Conservation (phyloP, 2,888 invertebrate species). For the Muschampia plurimacula region DNA sequence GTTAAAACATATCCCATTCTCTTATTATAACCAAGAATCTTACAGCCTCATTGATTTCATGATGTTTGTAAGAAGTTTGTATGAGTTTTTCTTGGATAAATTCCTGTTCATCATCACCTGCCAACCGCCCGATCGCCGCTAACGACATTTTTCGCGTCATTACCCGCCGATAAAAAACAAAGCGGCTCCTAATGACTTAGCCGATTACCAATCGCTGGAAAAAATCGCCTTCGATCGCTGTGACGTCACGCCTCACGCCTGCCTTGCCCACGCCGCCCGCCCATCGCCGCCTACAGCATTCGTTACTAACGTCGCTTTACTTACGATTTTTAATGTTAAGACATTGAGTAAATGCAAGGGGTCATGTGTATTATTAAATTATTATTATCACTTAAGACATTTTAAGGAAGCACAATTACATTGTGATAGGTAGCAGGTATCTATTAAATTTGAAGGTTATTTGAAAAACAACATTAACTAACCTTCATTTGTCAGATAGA, state of each 20-base stretch:
- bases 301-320: slow-evolving; percentile 12
- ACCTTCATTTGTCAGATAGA: too few relatives aligned
- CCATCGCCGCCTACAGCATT: slow-evolving; percentile 39
- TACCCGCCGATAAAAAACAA: slow-evolving; percentile 59
- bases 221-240: slow-evolving; percentile 50
- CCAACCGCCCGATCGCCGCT: slow-evolving; percentile 40
- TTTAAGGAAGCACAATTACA: too few relatives aligned
- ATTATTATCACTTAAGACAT: too few relatives aligned
- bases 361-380: too few relatives aligned
- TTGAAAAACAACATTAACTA: too few relatives aligned
- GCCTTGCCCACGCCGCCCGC: slow-evolving; percentile 1
- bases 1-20: too few relatives aligned
- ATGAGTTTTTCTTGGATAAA: slow-evolving; percentile 27
- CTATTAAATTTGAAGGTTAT: too few relatives aligned
- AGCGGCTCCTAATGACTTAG: slow-evolving; percentile 56
- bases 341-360: not conserved
- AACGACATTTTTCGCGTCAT: slow-evolving; percentile 59
- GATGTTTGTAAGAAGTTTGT: slow-evolving; percentile 12
- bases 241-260: slow-evolving; percentile 33
- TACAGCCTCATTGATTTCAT: not conserved
- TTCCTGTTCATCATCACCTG: slow-evolving; percentile 38
- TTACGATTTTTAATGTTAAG: slow-evolving; percentile 3
- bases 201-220: slow-evolving; percentile 61
- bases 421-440: too few relatives aligned
- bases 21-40: not conserved